Conservation (phyloP, 2,888 invertebrate species). For the Adelphocoris suturalis region DNA sequence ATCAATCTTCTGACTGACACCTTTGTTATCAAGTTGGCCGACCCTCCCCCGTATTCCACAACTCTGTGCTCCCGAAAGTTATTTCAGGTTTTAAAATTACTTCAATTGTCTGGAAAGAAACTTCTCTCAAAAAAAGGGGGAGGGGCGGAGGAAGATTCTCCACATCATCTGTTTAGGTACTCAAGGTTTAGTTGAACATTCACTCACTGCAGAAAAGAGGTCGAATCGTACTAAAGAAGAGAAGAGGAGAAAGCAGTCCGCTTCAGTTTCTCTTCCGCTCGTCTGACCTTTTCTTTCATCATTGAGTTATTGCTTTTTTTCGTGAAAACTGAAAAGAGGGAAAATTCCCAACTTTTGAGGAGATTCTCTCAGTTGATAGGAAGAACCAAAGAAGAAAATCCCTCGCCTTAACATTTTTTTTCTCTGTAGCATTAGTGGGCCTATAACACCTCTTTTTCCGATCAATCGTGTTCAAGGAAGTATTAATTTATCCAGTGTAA, state of each 20-base stretch:
- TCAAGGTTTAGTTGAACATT: too few species aligned
- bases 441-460: background rate
- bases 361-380: too few species aligned
- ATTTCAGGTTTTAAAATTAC: background rate
- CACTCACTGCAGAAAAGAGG: too few species aligned
- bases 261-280: background rate
- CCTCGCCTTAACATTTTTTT: background rate
- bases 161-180: too few species aligned
- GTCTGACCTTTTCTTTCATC: background rate
- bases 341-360: too few species aligned
- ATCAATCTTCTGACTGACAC: background rate
- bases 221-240: background rate
- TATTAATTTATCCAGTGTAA: background rate
- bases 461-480: background rate
- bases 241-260: background rate
- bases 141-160: too few species aligned
- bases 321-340: background rate
- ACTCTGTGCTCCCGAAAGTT: background rate
- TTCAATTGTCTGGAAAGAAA: background rate
- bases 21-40: background rate
- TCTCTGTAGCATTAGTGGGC: background rate
- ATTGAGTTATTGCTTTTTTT: background rate
- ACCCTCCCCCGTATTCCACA: background rate
- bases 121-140: background rate
- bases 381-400: too few species aligned